phyloP scores from a whole-genome alignment of 30 jellyfish, hydroid and myxozoan genomes.

The Hydractinia symbiolongicarpus region DNA sequence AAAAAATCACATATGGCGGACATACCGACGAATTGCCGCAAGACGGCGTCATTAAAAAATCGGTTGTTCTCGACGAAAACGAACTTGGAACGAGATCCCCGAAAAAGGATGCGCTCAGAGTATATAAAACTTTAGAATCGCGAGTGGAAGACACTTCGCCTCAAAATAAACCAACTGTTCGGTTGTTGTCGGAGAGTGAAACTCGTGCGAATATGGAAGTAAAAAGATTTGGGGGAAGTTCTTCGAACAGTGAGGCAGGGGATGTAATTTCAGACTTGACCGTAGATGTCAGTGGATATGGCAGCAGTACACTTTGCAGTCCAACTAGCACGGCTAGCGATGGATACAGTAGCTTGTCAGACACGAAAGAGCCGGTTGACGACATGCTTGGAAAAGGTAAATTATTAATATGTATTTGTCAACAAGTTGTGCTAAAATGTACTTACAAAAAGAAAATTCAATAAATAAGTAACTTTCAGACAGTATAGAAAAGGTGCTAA shows the following conservation, averaged over 20 bases:
- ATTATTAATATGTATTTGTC: no score
- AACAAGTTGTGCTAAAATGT: no score
- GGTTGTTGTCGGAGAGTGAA: conserved; percentile 12
- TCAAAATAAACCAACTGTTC: not conserved
- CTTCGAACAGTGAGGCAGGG: not conserved
- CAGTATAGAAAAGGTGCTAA: no score
- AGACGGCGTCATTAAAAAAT: conserved; percentile 27
- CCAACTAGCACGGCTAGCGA: conserved; percentile 11
- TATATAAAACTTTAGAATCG: conserved; percentile 14
- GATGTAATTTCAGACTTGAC: not conserved
- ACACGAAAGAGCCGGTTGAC: not conserved
- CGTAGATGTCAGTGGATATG: not conserved
- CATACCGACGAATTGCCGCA: conserved; percentile 7
- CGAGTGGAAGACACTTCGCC: not conserved
- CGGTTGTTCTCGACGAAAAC: conserved; percentile 24
- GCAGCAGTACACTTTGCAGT: conserved; percentile 1
- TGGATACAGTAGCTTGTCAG: conserved; percentile 4
- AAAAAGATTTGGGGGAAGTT: not conserved
- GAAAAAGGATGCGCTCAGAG: conserved; percentile 5
- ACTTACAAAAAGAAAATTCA: no score
- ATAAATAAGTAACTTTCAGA: no score
- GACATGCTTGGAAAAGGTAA: no score
- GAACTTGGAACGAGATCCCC: conserved; percentile 9
- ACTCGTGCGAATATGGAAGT: not conserved
- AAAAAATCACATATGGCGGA: conserved; percentile 23